phyloP scores from a whole-genome alignment of 2,888 invertebrate species.

The Drosophila imparisetae region DNA sequence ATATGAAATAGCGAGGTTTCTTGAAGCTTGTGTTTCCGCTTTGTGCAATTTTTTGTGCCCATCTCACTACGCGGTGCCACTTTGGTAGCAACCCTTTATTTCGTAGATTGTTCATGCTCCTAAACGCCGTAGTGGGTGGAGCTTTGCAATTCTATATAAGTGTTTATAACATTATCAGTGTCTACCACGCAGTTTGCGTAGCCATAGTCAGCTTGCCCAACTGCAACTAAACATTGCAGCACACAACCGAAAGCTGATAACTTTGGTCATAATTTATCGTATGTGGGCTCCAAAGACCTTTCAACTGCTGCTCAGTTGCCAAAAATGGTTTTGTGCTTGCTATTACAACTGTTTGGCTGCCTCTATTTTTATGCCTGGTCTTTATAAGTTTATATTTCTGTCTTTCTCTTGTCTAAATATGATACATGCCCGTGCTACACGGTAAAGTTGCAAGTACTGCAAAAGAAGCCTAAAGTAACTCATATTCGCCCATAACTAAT shows the following conservation, averaged over 20 bases:
- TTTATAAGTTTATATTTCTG: slow-evolving; percentile 76
- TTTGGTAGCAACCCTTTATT: slow-evolving; percentile 34
- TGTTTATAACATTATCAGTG: slow-evolving; percentile 63
- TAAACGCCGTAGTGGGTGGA: slow-evolving; percentile 1
- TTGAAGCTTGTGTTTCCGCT: slow-evolving; percentile 29
- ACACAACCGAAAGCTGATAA: slow-evolving; percentile 59
- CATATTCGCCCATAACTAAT: slow-evolving; percentile 45
- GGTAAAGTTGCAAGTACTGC: slow-evolving; percentile 54
- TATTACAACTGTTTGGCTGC: slow-evolving; percentile 29
- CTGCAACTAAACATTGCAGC: slow-evolving; percentile 43
- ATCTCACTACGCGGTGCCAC: slow-evolving; percentile 7
- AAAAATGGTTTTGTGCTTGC: slow-evolving; percentile 61
- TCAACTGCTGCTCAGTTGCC: slow-evolving; percentile 74
- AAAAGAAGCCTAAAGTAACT: slow-evolving; percentile 29
- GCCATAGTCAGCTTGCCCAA: slow-evolving; percentile 8
- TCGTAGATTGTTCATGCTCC: slow-evolving; percentile 42
- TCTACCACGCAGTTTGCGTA: slow-evolving; percentile 34
- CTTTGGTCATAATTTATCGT: slow-evolving; percentile 76
- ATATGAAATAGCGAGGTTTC: slow-evolving; percentile 45
- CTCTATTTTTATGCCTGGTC: slow-evolving; percentile 44
- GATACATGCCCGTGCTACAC: slow-evolving; percentile 61
- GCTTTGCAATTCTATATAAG: slow-evolving; percentile 12
- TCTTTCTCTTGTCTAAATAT: slow-evolving; percentile 75
- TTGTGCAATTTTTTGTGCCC: slow-evolving; percentile 47
- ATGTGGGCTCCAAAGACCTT: slow-evolving; percentile 63